A percentile compares a stretch with the other conserved stretches of the same genome.
Conservation (phyloP, 2,888 invertebrate species). For the Sarcophaga carnaria region DNA sequence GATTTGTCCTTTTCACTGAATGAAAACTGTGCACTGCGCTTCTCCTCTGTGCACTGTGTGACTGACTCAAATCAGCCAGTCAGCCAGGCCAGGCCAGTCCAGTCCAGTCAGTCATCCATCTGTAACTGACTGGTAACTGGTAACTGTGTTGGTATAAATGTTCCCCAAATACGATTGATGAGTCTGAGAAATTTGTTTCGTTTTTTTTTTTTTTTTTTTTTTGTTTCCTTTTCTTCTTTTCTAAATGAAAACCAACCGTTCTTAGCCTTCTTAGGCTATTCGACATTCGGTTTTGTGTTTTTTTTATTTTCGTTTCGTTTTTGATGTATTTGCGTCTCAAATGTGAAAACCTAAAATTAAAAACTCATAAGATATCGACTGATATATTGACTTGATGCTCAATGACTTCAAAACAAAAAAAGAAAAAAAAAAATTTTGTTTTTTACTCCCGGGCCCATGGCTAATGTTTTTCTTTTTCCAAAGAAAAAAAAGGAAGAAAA, state of each 20-base stretch:
- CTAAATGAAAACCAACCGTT: too few relatives aligned
- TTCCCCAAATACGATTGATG: constrained; percentile 79
- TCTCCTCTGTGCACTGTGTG: too few relatives aligned
- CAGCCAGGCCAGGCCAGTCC: constrained; percentile 27
- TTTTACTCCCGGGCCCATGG: neutral
- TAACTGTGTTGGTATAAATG: constrained; percentile 24
- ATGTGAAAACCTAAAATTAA: constrained; percentile 81
- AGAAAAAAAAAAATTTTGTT: neutral
- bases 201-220: constrained; percentile 9
- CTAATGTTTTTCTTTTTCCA: constrained; percentile 27
- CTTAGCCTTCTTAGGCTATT: neutral
- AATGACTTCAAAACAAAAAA: constrained; percentile 34
- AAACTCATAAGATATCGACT: constrained; percentile 82
- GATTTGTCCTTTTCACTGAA: constrained; percentile 75
- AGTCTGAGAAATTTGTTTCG: constrained; percentile 66
- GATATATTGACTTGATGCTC: constrained; percentile 81
- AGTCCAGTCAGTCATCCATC: constrained; percentile 11
- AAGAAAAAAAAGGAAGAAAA: neutral
- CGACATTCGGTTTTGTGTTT: constrained; percentile 55
- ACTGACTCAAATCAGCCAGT: constrained; percentile 58
- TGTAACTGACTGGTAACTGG: neutral
- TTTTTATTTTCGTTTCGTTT: constrained; percentile 49
- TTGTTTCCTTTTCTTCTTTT: too few relatives aligned
- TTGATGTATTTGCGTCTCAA: constrained; percentile 68
- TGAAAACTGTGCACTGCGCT: constrained; percentile 28